Evolutionary conservation across 2,888 invertebrate species (phyloP), one percentile per base, ranked within the genome.

Genomic region (Cylloceria caligata): DNA sequence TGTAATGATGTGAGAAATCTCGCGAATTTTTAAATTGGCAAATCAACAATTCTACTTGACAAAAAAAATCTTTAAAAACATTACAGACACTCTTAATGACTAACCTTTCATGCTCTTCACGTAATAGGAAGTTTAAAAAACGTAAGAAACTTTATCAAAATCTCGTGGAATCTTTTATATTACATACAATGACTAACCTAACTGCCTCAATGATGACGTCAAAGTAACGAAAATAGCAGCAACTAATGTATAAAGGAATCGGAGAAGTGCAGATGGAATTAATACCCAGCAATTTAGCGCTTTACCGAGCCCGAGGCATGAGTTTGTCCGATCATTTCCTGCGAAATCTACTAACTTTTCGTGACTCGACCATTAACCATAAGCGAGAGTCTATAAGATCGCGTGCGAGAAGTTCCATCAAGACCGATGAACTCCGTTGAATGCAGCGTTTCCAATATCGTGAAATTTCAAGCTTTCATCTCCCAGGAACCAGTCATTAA

Each of bases 291-390:
- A 62, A 73, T 49, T 73, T 49, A 49, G 64, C 36, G 47, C 36
- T 49, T 49, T 34, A 42, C 21, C 24, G 62, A 73, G 21, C 16
- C 16, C 62, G 30, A 21, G 19, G 60, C 16, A 30, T 2, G 11
- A 47, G 27, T 72, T 47, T 57, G 57, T 47, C 49, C 49, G 68
- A 45, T 67, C 47, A 49, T 34, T 67, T 67, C 67, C 49, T 19
- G 45, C 16, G 45, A 27, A 27, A 65, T 45, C 7, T 27, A 52
- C 55, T 27, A 55, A 55, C 27, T 55, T n/a, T n/a, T n/a, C 27
- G 55, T 55, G 55, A 55, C 27, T 55, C 13, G n/a, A n/a, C 1
- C 13, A 3, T 42, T 42, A 13, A 13, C 42, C n/a, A 42, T 42
- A 13, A 3, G 3, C 42, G 42, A 11, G 1, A 13, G 4, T 42